Percentiles rank a stretch among this genome's conserved stretches.
Conservation (phyloP, 1,140 invertebrate species). For the Achroia grisella region DNA sequence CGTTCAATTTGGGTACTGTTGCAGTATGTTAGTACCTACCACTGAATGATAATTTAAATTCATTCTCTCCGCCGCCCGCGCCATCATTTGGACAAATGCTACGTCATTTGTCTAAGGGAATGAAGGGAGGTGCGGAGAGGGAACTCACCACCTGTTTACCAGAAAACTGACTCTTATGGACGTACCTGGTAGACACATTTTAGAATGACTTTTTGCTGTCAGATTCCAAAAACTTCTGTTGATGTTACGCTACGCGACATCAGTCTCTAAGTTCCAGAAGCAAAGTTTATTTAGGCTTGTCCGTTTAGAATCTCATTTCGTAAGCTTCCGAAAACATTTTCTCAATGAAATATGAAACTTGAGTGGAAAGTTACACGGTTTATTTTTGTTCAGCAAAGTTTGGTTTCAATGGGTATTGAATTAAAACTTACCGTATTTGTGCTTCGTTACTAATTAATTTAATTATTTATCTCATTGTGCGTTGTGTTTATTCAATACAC, state of each 20-base stretch:
- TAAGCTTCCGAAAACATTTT: conserved; percentile 58
- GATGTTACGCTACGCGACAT: conserved; percentile 29
- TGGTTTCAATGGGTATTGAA: conserved; percentile 60
- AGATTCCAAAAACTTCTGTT: conserved; percentile 61
- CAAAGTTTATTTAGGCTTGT: conserved; percentile 30
- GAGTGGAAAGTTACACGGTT: conserved; percentile 34
- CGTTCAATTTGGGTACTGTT: conserved; percentile 52
- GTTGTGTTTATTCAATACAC: conserved; percentile 55
- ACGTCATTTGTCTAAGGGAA: conserved; percentile 70
- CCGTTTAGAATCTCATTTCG: conserved; percentile 44
- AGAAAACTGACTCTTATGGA: conserved; percentile 24
- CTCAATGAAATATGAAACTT: conserved; percentile 53
- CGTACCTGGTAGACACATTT: conserved; percentile 22
- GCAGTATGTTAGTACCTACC: conserved; percentile 66
- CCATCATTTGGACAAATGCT: conserved; percentile 76
- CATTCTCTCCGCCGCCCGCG: conserved; percentile 74
- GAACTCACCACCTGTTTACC: conserved; percentile 5
- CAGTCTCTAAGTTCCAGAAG: conserved; percentile 23
- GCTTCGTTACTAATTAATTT: conserved; percentile 68
- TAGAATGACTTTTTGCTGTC: conserved; percentile 20
- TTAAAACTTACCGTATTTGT: conserved; percentile 68
- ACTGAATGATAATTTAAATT: conserved; percentile 76
- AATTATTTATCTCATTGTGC: conserved; percentile 65
- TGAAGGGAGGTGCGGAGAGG: conserved; percentile 38
- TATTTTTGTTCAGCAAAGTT: conserved; percentile 40